Conservation (phyloP, 2,797 vertebrate species). For the Bovichtus variegatus region DNA sequence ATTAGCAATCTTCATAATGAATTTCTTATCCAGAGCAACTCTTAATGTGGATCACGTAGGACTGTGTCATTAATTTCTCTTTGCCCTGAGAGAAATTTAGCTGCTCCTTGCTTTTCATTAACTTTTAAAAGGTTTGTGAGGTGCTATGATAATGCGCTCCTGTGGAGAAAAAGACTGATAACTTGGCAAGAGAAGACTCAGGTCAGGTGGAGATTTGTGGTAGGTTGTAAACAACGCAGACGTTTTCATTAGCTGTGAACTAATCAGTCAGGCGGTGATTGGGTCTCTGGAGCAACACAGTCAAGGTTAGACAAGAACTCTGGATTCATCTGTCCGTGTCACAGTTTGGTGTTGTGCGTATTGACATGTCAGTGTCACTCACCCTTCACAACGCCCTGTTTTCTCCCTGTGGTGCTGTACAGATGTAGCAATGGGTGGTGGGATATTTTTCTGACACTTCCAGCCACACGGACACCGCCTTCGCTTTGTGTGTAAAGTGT, state of each 20-base stretch:
- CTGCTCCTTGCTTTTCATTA: constrained; percentile 71
- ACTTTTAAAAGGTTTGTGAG: constrained; percentile 61
- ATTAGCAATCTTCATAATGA: constrained; percentile 60
- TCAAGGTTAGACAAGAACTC: constrained; percentile 64
- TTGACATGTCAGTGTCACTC: constrained; percentile 51
- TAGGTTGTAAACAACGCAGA: constrained; percentile 66
- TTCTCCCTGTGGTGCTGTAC: constrained; percentile 55
- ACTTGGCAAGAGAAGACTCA: constrained; percentile 35
- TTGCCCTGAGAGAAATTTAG: constrained; percentile 61
- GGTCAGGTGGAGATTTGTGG: constrained; percentile 69
- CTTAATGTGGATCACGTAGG: constrained; percentile 52
- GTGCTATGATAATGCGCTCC: constrained; percentile 41
- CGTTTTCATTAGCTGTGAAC: constrained; percentile 74
- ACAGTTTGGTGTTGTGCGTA: constrained; percentile 29
- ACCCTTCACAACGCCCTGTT: constrained; percentile 30
- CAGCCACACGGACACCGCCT: constrained; percentile 43
- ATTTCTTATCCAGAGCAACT: constrained; percentile 54
- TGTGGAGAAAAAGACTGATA: constrained; percentile 48
- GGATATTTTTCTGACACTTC: constrained; percentile 59
- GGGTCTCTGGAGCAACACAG: constrained; percentile 39
- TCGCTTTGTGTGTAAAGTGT: constrained; percentile 41
- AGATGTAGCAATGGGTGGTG: constrained; percentile 65
- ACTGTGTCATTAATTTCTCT: constrained; percentile 61
- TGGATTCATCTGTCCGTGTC: constrained; percentile 48
- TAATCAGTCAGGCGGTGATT: constrained; percentile 68